Base-by-base conservation (phyloP, 1,140 invertebrate genomes). In the Cecropterus lyciades region DNA sequence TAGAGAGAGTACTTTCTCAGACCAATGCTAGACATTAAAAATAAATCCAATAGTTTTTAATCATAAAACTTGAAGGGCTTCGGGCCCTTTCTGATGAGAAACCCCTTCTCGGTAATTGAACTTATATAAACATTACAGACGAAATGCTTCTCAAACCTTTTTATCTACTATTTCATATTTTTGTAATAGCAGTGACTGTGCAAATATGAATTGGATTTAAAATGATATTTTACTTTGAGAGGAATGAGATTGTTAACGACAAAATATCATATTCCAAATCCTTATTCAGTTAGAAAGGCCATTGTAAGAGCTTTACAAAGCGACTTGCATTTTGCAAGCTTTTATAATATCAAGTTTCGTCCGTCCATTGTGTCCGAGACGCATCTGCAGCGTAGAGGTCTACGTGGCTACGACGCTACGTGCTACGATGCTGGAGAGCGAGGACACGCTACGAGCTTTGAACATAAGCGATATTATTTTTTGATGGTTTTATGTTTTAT, bases 301-400 rank as follows among this genome's bases (percentile, higher is more conserved):
- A 40, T 62, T 62, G 59, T 51, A 49, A 17, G 27, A 60, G 46
- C 33, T 62, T 7, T 16, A 62, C 59, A 62, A 62, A 51, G 59
- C 59, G 33, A 27, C 46, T 60, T 62, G 59, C 59, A 62, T 48
- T 16, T 27, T 52, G 60, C 60, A 63, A 63, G 17, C 60, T 63
- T 63, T 63, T 52, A 63, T 42, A 63, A 63, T 63, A 63, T 63
- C 60, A 63, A 33, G 33, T 63, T 52, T 52, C 57, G 24, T 52
- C 15, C 60, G 60, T 42, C 48, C 48, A 52, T 63, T 63, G 59
- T 51, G 46, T 63, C 46, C 49, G 48, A 33, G 59, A 63, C 48
- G 17, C 48, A 63, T 52, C 48, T 43, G 15, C 0, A 40, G 8
- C 33, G 48, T 63, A 63, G 59, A 27, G 46, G 46, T 20, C 48